Evolutionary conservation across 2,888 invertebrate genomes (phyloP).

Genomic region (Cosmia trapezina): DNA sequence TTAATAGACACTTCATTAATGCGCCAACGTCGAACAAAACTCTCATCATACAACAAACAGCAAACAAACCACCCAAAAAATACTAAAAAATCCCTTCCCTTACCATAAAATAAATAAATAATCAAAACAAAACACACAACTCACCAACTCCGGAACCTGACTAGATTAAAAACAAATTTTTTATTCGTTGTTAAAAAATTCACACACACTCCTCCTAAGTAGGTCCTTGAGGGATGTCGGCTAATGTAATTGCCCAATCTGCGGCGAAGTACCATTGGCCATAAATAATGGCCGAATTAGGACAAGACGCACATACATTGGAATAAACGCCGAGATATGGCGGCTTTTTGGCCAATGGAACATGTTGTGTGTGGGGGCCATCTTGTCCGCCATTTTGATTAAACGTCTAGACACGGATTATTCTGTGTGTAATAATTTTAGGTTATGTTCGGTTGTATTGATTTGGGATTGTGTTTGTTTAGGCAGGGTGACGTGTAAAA

Average conservation of each 20-base stretch:
- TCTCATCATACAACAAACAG: background rate
- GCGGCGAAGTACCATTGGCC: conserved; percentile 59
- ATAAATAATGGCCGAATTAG: conserved; percentile 68
- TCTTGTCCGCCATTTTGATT: conserved; percentile 58
- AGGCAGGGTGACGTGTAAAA: background rate
- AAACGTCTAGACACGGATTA: conserved; percentile 56
- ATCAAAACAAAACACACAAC: conserved; percentile 29
- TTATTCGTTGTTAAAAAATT: conserved; percentile 65
- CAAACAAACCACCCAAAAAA: background rate
- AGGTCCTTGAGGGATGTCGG: conserved; percentile 60
- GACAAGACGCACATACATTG: conserved; percentile 65
- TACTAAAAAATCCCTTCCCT: no score
- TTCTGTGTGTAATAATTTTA: conserved; percentile 39
- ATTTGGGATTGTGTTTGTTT: conserved; percentile 22
- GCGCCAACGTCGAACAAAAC: background rate
- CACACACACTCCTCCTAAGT: conserved; percentile 62
- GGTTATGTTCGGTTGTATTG: conserved; percentile 25
- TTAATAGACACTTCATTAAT: no score
- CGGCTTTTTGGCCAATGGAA: conserved; percentile 45
- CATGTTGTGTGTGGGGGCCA: conserved; percentile 34
- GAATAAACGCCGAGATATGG: conserved; percentile 67
- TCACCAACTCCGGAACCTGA: conserved; percentile 20
- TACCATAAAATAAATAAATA: conserved; percentile 8
- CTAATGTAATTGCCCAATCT: conserved; percentile 72
- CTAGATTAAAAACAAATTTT: conserved; percentile 63